Conservation (phyloP, 2,113 vertebrate genomes). For the Ceyx margarethae region DNA sequence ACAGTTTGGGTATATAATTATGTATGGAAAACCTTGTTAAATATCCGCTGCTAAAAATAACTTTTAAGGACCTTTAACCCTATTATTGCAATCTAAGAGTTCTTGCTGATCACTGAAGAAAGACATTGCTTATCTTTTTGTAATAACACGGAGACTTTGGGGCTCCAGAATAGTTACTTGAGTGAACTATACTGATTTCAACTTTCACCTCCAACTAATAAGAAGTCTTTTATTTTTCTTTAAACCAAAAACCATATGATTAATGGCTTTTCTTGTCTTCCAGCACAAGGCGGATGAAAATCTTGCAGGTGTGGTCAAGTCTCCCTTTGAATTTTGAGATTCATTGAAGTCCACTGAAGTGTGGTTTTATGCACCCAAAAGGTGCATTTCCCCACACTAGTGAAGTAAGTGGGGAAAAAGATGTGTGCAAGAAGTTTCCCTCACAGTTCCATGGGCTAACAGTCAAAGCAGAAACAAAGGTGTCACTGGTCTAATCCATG, state of each 20-base stretch:
- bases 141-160: neutral
- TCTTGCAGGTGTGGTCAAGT: neutral
- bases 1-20: neutral
- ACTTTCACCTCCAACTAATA: constrained; percentile 34
- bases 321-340: neutral
- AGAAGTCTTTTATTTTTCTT: neutral
- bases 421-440: neutral
- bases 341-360: neutral
- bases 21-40: constrained; percentile 8
- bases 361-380: neutral
- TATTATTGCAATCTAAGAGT: neutral
- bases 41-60: constrained; percentile 11
- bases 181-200: constrained; percentile 12
- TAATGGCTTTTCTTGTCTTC: neutral
- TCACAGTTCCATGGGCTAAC: neutral
- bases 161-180: neutral
- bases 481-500: neutral
- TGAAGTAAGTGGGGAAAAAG: accelerated
- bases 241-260: neutral
- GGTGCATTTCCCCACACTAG: neutral
- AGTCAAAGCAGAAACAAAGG: neutral
- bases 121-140: neutral
- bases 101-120: neutral
- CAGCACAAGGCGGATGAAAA: neutral
- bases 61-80: neutral